Evolutionary conservation across 2,888 invertebrate genomes (phyloP).

Genomic region (Apantesis nais): DNA sequence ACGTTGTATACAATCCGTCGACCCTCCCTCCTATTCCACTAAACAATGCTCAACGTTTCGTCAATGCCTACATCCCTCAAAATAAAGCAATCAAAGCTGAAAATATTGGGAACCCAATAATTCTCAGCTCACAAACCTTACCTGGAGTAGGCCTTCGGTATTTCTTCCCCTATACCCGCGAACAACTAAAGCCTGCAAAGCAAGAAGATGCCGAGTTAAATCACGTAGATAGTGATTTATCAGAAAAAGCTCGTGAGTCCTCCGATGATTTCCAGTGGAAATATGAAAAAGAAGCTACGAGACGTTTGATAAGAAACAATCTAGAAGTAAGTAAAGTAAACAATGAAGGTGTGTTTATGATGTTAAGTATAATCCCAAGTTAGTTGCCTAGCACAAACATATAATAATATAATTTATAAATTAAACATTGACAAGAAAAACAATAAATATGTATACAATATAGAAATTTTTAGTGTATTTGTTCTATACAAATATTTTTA

Average conservation of each 20-base stretch:
- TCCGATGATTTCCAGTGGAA: conserved; percentile 73
- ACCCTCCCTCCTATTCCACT: conserved; percentile 53
- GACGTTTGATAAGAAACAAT: conserved; percentile 62
- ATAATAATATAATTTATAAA: too few relatives aligned
- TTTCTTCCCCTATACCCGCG: conserved; percentile 68
- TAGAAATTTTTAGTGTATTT: too few relatives aligned
- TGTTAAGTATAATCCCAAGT: neutral
- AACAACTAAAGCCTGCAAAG: conserved; percentile 52
- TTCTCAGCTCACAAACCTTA: conserved; percentile 71
- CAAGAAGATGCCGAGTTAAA: conserved; percentile 74
- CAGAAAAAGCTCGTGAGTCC: conserved; percentile 55
- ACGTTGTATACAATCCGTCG: conserved; percentile 63
- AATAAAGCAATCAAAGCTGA: conserved; percentile 26
- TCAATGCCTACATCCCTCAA: conserved; percentile 71
- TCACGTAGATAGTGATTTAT: conserved; percentile 66
- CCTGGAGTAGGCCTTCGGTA: conserved; percentile 77
- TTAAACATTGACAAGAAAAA: too few relatives aligned
- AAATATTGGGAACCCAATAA: conserved; percentile 44
- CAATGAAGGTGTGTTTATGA: neutral
- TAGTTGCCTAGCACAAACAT: neutral
- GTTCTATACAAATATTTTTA: too few relatives aligned
- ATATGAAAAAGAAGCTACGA: conserved; percentile 72
- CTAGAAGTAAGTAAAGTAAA: conserved; percentile 62
- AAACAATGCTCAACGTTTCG: conserved; percentile 76
- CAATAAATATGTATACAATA: too few relatives aligned